A percentile compares a stretch with the other conserved stretches of the same genome.
These are phyloP conservation scores for Imbricaverruca yamaguchii DNA, from an alignment of 2,888 invertebrate genomes.

Conservation along the genomic window DNA sequence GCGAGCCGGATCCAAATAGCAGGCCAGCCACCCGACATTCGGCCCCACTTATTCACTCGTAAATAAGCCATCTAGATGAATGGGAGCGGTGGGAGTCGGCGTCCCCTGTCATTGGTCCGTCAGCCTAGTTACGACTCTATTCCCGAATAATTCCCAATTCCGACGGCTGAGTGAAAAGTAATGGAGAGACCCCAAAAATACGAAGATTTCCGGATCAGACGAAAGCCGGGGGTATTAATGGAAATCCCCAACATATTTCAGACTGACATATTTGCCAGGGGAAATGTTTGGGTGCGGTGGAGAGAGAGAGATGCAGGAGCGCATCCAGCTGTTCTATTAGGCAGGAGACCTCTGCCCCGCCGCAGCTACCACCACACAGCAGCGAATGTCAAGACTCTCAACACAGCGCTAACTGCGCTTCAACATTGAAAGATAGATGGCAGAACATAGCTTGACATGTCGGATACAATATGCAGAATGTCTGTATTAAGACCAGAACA, in stretches of 20 bases:
- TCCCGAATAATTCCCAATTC: constrained; percentile 16
- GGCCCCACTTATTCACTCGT: neutral
- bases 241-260: constrained; percentile 12
- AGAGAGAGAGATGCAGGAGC: neutral
- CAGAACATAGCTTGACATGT: too few relatives aligned
- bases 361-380: too few relatives aligned
- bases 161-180: constrained; percentile 11
- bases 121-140: neutral
- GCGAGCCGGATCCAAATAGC: too few relatives aligned
- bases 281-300: neutral
- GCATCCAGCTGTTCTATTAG: too few relatives aligned
- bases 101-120: neutral
- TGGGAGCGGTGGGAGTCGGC: neutral
- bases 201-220: constrained; percentile 4
- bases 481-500: too few relatives aligned
- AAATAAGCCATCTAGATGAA: neutral
- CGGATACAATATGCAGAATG: too few relatives aligned
- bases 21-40: neutral
- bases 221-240: neutral
- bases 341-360: too few relatives aligned
- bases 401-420: too few relatives aligned
- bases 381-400: too few relatives aligned
- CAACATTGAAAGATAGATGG: too few relatives aligned
- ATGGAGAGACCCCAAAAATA: constrained; percentile 9
- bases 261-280: neutral